Percentiles rank a stretch among this genome's conserved stretches.
phyloP scores from a whole-genome alignment of 2,113 vertebrate genomes.

The Phylloscopus trochilus region DNA sequence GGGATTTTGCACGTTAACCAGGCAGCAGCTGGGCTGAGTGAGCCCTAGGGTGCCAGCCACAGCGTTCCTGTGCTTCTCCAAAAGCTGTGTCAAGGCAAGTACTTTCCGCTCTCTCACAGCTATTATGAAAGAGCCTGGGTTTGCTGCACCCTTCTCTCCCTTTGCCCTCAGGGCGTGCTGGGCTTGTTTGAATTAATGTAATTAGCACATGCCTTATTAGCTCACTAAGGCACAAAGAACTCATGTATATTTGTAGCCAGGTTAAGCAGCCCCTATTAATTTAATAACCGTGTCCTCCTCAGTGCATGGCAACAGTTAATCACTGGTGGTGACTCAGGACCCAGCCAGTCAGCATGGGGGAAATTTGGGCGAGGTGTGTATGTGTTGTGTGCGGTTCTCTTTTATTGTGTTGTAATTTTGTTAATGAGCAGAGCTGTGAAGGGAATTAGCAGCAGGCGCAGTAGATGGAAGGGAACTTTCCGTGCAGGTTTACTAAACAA shows the following conservation, averaged over 20 bases:
- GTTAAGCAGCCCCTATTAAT: constrained; percentile 52
- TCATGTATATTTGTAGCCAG: constrained; percentile 49
- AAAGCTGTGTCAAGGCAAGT: not conserved
- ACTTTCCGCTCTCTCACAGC: not conserved
- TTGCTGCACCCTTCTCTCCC: not conserved
- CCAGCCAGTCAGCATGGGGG: not conserved
- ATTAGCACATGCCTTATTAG: constrained; percentile 65
- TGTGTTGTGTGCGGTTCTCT: not conserved
- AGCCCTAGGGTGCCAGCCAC: fast-evolving
- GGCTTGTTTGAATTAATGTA: constrained; percentile 64
- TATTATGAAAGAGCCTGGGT: not conserved
- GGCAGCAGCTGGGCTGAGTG: not conserved
- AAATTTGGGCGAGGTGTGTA: not conserved
- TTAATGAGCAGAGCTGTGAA: constrained; percentile 1
- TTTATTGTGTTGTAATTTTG: not conserved
- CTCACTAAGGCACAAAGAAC: constrained; percentile 59
- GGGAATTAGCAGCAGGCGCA: not conserved
- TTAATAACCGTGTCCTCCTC: constrained; percentile 52
- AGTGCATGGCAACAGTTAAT: constrained; percentile 38
- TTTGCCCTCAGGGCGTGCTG: constrained; percentile 32
- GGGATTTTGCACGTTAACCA: not conserved
- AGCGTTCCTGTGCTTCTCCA: not conserved
- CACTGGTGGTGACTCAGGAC: constrained; percentile 17
- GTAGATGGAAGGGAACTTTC: not conserved
- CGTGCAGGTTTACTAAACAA: not conserved